Conservation (phyloP, 2,888 invertebrate species). For the Lepidonotus clava region DNA sequence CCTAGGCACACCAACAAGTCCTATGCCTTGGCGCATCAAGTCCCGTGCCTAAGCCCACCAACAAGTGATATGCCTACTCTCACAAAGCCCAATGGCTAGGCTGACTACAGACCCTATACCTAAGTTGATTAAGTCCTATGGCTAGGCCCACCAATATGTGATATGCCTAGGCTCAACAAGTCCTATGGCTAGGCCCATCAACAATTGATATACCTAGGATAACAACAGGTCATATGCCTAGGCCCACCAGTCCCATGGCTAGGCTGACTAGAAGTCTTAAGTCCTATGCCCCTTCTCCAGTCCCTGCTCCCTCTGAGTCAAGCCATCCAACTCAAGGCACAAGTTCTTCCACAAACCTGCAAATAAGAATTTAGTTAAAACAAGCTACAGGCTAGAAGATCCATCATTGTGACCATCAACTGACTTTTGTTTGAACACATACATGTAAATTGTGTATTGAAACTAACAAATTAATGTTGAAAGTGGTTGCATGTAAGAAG, state of each 20-base stretch:
- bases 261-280: no score
- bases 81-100: conserved; percentile 35
- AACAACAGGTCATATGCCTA: not conserved
- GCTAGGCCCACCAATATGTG: not conserved
- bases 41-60: not conserved
- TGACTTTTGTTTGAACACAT: no score
- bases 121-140: not conserved
- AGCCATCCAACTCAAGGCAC: no score
- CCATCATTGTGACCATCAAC: no score
- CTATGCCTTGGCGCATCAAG: not conserved
- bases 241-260: not conserved
- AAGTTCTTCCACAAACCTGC: no score
- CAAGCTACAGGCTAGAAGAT: no score
- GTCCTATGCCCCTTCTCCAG: no score
- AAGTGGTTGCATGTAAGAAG: no score
- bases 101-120: not conserved
- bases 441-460: no score
- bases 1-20: not conserved
- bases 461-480: no score
- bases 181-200: not conserved
- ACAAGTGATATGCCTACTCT: not conserved
- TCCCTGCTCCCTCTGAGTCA: no score
- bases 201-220: not conserved
- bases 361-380: no score
- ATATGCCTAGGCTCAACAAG: not conserved